Base-by-base conservation (phyloP, 2,888 invertebrate species). In the Lumbricus terrestris region DNA sequence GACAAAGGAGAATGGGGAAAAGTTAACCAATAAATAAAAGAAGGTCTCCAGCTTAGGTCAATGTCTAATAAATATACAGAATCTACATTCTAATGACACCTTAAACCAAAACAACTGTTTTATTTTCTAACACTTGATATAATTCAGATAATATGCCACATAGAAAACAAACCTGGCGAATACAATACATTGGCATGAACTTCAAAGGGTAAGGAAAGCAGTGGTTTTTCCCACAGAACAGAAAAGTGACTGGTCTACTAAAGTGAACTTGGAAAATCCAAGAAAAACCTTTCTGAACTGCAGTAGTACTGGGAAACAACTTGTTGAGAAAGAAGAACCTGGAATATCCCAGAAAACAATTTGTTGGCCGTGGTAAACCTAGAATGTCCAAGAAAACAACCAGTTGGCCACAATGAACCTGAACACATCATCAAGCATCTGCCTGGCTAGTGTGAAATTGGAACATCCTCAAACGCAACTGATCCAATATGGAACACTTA, bases 51-150 rank as follows among this genome's bases (percentile, higher is more conserved):
- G 69, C n/a, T 69, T 69, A n/a, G n/a, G n/a, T 69, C 29, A 69
- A n/a, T 69, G 69, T n/a, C n/a, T n/a, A n/a, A 69, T n/a, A 69
- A 69, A 69, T 69, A 69, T 69, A 69, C 69, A n/a, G 69, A 69
- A 69, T 69, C 8, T n/a, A 69, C 8, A 69, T 69, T 29, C 69
- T 69, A n/a, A 69, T 1, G n/a, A 69, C 69, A 69, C 69, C n/a
- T 69, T n/a, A 69, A 29, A n/a, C 4, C 69, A 69, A 69, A 47
- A 69, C n/a, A n/a, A n/a, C 69, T n/a, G 29, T 69, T 29, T 69
- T 6, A 69, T 69, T 69, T 54, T 69, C 69, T 69, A 69, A n/a
- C n/a, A 69, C n/a, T n/a, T 11, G n/a, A 29, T 69, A 69, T 29
- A 23, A 54, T 54, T 54, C 54, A 54, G 54, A 54, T 4, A 54